A percentile compares a stretch with the other conserved stretches of the same genome.
phyloP scores from a whole-genome alignment of 2,797 vertebrate genomes.

The Hoplostethus mediterraneus region DNA sequence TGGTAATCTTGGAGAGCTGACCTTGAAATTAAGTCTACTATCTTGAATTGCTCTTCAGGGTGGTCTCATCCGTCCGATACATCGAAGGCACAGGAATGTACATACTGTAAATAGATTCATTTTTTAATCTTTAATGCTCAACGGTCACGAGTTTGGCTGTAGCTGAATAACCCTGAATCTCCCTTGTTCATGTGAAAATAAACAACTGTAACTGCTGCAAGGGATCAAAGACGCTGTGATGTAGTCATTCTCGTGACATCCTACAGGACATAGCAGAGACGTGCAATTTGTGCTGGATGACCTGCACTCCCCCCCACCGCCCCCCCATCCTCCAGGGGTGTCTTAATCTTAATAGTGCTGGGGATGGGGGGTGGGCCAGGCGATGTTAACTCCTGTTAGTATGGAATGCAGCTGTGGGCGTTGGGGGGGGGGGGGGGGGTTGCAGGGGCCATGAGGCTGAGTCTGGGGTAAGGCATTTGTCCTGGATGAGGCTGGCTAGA shows the following conservation, averaged over 20 bases:
- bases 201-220: neutral
- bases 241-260: conserved; percentile 51
- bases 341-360: conserved; percentile 76
- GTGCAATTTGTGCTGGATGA: conserved; percentile 73
- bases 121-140: conserved; percentile 26
- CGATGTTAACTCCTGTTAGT: conserved; percentile 70
- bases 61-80: conserved; percentile 65
- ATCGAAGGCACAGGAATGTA: conserved; percentile 36
- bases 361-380: conserved; percentile 65
- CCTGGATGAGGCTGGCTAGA: conserved; percentile 49
- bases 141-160: conserved; percentile 4
- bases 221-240: conserved; percentile 18
- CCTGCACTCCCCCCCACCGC: conserved; percentile 58
- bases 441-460: too few species aligned
- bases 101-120: conserved; percentile 49
- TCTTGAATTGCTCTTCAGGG: conserved; percentile 56
- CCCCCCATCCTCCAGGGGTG: conserved; percentile 42
- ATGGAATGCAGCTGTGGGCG: conserved; percentile 67
- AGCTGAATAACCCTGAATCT: conserved; percentile 26
- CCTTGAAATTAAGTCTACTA: conserved; percentile 48
- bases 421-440: conserved; percentile 30
- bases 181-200: conserved; percentile 4
- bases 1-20: conserved; percentile 63
- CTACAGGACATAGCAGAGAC: conserved; percentile 70
- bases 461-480: conserved; percentile 54